Base-by-base conservation (phyloP, 1,140 invertebrate genomes). In the Drosophila miranda region DNA sequence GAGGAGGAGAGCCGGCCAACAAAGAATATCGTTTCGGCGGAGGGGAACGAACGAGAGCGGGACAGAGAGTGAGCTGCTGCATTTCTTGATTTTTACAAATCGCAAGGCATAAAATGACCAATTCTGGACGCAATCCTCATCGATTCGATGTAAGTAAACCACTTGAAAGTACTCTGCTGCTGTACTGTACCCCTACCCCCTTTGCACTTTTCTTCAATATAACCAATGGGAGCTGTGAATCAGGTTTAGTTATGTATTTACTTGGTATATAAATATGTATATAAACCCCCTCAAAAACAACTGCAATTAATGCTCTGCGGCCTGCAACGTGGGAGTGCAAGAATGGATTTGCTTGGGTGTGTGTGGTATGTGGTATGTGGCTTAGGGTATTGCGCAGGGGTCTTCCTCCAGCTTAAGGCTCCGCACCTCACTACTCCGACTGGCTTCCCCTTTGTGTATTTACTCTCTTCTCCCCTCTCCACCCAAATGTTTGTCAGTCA, bases 61-160 rank as follows among this genome's bases (percentile, higher is more conserved):
- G 49, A 52, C 54, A 41, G 14, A 30, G 48, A 51, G 51, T 38
- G 51, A 55, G 55, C 70, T 53, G 72, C 63, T 82, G 76, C 78
- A 68, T 67, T 53, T 67, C 34, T 48, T 49, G 61, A 68, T 48
- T 34, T 34, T 34, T 3, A 9, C 23, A 34, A 34, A 64, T 74
- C 64, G 75, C 68, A 58, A 59, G 67, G 76, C 81, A 66, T 78
- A 86, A 87, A 87, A 86, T 86, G 82, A 82, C 82, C 82, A 87
- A 87, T 75, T 82, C 83, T 62, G 79, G 84, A 67, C 82, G 84
- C 66, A 76, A 76, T 64, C 70, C 78, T 72, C 70, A 78, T 69
- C 78, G 82, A 72, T 72, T 72, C 54, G 82, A 87, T 69, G 82
- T 87, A 82, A 87, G 82, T 87, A 54, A 34, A 45, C 2, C 19